phyloP scores from a whole-genome alignment of 53 echinoderm and acorn worm genomes.

The Paracentrotus lividus region DNA sequence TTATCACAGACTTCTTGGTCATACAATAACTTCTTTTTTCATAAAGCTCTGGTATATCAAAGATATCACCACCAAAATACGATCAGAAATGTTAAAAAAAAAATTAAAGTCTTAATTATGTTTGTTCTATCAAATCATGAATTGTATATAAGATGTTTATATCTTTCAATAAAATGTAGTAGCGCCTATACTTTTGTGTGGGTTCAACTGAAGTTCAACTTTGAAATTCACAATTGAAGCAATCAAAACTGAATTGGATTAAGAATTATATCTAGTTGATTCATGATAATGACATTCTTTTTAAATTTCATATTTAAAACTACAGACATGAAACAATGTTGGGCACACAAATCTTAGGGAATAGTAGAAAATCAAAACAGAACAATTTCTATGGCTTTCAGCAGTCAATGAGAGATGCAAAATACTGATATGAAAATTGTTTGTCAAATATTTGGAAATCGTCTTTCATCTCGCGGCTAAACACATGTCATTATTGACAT shows the following conservation, averaged over 20 bases:
- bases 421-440: slow-evolving; percentile 55
- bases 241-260: neutral
- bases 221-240: too few relatives aligned
- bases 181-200: too few relatives aligned
- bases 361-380: neutral
- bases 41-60: neutral
- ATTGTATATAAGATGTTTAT: too few relatives aligned
- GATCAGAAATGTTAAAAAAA: neutral
- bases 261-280: neutral
- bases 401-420: slow-evolving; percentile 26
- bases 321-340: neutral
- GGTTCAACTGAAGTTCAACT: too few relatives aligned
- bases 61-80: neutral
- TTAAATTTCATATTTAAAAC: too few relatives aligned
- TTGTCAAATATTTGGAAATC: slow-evolving; percentile 56
- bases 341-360: neutral
- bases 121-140: too few relatives aligned
- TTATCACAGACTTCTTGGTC: too few relatives aligned
- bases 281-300: neutral
- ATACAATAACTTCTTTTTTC: neutral
- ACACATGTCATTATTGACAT: slow-evolving; percentile 48
- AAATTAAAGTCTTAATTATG: too few relatives aligned
- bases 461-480: slow-evolving; percentile 50
- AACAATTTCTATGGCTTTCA: neutral
- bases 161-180: too few relatives aligned